A percentile compares a stretch with the other conserved stretches of the same genome.
phyloP scores from a whole-genome alignment of 1,140 invertebrate genomes.

The Matsumurasca onukii region DNA sequence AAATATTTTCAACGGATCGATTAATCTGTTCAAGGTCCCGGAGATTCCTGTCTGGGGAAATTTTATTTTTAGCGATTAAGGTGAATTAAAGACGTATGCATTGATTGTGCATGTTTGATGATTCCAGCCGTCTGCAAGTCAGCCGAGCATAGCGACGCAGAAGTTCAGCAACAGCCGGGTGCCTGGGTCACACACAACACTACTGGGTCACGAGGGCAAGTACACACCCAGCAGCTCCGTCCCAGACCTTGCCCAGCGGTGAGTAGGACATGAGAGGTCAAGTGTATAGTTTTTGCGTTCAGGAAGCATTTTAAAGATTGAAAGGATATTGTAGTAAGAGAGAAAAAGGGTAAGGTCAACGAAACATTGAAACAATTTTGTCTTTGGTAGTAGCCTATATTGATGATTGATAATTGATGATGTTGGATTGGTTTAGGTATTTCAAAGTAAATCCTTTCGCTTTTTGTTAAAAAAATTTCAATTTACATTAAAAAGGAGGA shows the following conservation, averaged over 20 bases:
- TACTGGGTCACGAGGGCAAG: slow-evolving; percentile 76
- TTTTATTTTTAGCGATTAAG: not conserved
- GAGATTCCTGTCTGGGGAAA: not conserved
- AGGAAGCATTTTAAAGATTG: not conserved
- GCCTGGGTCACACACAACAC: slow-evolving; percentile 59
- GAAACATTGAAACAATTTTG: too few species aligned
- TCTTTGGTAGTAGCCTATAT: too few species aligned
- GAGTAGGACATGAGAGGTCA: slow-evolving; percentile 22
- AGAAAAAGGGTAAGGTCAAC: not conserved
- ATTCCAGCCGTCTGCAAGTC: slow-evolving; percentile 38
- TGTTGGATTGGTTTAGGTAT: too few species aligned
- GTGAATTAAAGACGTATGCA: not conserved
- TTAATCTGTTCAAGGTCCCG: not conserved
- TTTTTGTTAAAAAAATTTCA: too few species aligned
- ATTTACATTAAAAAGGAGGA: too few species aligned
- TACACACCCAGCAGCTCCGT: slow-evolving; percentile 77
- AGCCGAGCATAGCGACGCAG: slow-evolving; percentile 59
- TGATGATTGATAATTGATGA: too few species aligned
- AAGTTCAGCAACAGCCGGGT: slow-evolving; percentile 72
- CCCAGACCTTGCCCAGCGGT: slow-evolving; percentile 72
- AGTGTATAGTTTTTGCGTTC: not conserved
- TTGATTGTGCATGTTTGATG: not conserved
- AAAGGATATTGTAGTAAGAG: not conserved
- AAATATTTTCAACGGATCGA: not conserved
- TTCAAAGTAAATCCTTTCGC: too few species aligned